phyloP scores from a whole-genome alignment of 1,140 invertebrate species.

The Lutraria rhynchaena region DNA sequence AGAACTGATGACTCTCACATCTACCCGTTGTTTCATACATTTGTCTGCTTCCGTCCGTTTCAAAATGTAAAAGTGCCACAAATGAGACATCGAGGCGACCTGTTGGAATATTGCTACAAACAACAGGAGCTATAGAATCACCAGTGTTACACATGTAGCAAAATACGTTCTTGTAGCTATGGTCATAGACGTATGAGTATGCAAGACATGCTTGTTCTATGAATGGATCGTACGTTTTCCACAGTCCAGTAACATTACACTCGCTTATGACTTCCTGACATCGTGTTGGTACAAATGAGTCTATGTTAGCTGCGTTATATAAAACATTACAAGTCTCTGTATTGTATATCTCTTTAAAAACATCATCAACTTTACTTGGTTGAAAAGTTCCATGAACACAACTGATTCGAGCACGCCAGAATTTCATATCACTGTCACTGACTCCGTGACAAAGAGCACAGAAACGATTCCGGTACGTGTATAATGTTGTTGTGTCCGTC shows the following conservation, averaged over 20 bases:
- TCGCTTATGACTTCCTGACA: neutral
- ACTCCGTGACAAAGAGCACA: slow-evolving; percentile 6
- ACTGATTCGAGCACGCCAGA: neutral
- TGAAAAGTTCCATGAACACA: neutral
- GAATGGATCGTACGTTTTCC: slow-evolving; percentile 1
- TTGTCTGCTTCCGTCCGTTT: neutral
- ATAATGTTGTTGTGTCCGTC: neutral
- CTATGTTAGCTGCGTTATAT: neutral
- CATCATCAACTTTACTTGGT: neutral
- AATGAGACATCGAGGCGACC: neutral
- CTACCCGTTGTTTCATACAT: no score
- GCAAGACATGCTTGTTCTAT: neutral
- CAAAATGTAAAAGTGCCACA: neutral
- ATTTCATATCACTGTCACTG: neutral
- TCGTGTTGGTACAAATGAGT: neutral
- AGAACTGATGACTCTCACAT: no score
- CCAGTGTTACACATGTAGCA: slow-evolving; percentile 13
- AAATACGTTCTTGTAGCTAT: slow-evolving; percentile 7
- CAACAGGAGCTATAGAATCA: neutral
- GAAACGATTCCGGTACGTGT: neutral
- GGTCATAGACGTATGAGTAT: neutral
- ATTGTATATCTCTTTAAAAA: neutral
- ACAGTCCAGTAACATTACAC: slow-evolving; percentile 16
- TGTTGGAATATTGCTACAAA: neutral
- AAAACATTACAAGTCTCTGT: slow-evolving; percentile 1